Evolutionary conservation across 2,797 vertebrate genomes (phyloP).

Genomic region (Mormyrus hasselquistii): DNA sequence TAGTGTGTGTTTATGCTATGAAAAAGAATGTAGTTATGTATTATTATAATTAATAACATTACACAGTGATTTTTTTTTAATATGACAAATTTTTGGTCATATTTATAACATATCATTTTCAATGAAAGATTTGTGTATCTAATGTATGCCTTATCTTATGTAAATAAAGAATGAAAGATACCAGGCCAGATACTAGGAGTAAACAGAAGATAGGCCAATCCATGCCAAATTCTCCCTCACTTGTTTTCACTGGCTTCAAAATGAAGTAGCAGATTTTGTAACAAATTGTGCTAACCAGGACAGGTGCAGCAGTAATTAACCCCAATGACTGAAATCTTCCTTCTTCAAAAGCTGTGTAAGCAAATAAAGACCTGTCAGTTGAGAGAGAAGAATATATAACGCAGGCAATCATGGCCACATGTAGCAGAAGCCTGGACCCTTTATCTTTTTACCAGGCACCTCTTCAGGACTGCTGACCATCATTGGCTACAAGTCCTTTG

Average conservation of each 20-base stretch:
- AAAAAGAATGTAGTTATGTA: background rate
- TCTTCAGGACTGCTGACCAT: slow-evolving; percentile 45
- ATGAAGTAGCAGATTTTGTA: slow-evolving; percentile 58
- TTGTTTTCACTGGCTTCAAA: slow-evolving; percentile 32
- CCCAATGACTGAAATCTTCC: slow-evolving; percentile 48
- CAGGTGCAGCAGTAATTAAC: slow-evolving; percentile 68
- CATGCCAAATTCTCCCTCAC: slow-evolving; percentile 27
- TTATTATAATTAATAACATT: background rate
- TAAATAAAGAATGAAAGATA: slow-evolving; percentile 52
- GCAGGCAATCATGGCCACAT: slow-evolving; percentile 35
- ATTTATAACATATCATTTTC: slow-evolving; percentile 42
- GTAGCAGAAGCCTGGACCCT: slow-evolving; percentile 52
- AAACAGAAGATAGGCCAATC: slow-evolving; percentile 15
- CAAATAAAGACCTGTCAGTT: slow-evolving; percentile 72
- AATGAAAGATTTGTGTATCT: slow-evolving; percentile 60
- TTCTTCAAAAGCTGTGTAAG: slow-evolving; percentile 65
- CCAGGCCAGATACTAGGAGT: slow-evolving; percentile 1
- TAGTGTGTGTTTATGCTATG: background rate
- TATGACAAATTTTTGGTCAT: background rate
- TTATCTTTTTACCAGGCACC: slow-evolving; percentile 77
- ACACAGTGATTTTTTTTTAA: background rate
- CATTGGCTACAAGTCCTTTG: slow-evolving; percentile 44
- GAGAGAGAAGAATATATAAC: slow-evolving; percentile 51
- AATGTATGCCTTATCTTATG: slow-evolving; percentile 44
- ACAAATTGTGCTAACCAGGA: slow-evolving; percentile 57